These are phyloP conservation scores for Cliona cf. orientalis DNA, from an alignment of 37 sponge, comb jelly and placozoan species.

Conservation along the genomic window DNA sequence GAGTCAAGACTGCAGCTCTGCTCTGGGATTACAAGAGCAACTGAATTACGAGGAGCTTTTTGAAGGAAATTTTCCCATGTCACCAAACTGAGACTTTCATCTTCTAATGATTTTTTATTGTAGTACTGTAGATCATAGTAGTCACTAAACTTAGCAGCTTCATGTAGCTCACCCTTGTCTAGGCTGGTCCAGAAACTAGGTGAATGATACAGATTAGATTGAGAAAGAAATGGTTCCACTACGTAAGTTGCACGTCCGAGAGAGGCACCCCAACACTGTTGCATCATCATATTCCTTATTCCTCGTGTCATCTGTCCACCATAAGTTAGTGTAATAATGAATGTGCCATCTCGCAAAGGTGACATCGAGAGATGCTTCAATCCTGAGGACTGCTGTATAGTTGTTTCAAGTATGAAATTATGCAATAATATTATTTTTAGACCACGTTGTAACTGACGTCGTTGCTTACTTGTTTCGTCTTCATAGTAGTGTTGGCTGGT, in stretches of 20 bases:
- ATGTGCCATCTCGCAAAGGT: no score
- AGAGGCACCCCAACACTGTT: conserved; percentile 38
- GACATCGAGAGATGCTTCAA: no score
- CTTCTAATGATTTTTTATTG: conserved; percentile 6
- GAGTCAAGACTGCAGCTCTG: neutral
- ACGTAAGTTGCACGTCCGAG: neutral
- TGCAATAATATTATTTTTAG: no score
- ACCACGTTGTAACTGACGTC: no score
- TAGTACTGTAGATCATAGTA: conserved; percentile 38
- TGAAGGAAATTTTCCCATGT: conserved; percentile 25
- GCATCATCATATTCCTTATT: conserved; percentile 31
- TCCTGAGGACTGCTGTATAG: no score
- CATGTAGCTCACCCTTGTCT: neutral
- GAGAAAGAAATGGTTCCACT: conserved; percentile 33
- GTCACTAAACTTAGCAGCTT: conserved; percentile 24
- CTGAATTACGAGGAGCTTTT: conserved; percentile 15
- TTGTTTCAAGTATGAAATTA: no score
- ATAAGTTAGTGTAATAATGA: conserved; percentile 23
- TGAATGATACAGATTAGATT: conserved; percentile 14
- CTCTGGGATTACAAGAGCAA: conserved; percentile 1
- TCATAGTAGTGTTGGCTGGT: no score
- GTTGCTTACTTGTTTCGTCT: no score
- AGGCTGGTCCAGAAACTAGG: conserved; percentile 16
- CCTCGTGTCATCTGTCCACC: conserved; percentile 42
- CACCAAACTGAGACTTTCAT: neutral